Evolutionary conservation across 2,113 vertebrate species (phyloP).

Genomic region (Hemicordylus capensis): DNA sequence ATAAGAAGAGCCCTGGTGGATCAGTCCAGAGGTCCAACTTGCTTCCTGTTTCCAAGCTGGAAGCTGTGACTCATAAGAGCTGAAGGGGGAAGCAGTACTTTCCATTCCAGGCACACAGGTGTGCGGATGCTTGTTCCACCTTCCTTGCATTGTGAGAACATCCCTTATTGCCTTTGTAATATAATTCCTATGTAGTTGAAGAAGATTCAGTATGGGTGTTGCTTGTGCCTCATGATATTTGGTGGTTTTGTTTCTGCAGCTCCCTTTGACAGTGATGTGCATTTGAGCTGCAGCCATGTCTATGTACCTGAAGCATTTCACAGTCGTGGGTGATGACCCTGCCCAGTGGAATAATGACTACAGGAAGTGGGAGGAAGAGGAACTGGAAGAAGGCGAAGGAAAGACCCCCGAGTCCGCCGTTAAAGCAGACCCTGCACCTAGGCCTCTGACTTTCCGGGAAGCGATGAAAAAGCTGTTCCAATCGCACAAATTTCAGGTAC

Average conservation of each 20-base stretch:
- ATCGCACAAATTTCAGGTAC: conserved; percentile 89
- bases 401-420: conserved; percentile 36
- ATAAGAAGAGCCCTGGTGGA: too few relatives aligned
- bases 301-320: conserved; percentile 88
- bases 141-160: too few relatives aligned
- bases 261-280: conserved; percentile 43
- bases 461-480: conserved; percentile 83
- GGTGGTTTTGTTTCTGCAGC: rapidly evolving
- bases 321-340: conserved; percentile 85
- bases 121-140: too few relatives aligned
- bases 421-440: conserved; percentile 50
- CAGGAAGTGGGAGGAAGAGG: conserved; percentile 77
- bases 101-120: too few relatives aligned
- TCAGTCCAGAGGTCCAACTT: too few relatives aligned
- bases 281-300: conserved; percentile 79
- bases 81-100: too few relatives aligned
- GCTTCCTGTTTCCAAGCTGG: too few relatives aligned
- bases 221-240: not conserved
- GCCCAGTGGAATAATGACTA: conserved; percentile 72
- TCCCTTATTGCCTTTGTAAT: too few relatives aligned
- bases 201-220: not conserved
- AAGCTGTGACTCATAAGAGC: too few relatives aligned
- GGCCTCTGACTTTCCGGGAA: conserved; percentile 74
- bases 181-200: too few relatives aligned
- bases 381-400: conserved; percentile 67